These are phyloP conservation scores for Hoplodrina ambigua DNA, from an alignment of 2,888 invertebrate genomes.

Conservation along the genomic window DNA sequence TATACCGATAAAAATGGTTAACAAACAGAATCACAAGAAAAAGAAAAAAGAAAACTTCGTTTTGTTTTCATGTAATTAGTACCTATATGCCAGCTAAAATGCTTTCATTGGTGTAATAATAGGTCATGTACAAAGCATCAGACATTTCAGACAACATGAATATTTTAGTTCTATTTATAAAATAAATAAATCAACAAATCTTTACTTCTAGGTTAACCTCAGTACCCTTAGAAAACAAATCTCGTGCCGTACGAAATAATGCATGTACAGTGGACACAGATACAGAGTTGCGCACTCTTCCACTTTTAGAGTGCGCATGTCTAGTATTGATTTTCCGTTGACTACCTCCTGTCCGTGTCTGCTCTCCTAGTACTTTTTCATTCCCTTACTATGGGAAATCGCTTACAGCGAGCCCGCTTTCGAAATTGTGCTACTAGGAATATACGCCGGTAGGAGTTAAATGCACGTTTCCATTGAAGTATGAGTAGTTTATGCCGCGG, in stretches of 20 bases:
- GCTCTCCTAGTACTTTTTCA: too few species aligned
- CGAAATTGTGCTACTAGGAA: conserved; percentile 20
- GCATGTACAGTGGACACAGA: background rate
- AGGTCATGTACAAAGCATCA: too few species aligned
- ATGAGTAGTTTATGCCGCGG: conserved; percentile 13
- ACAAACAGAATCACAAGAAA: too few species aligned
- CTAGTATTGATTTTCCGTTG: conserved; percentile 5
- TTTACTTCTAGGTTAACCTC: background rate
- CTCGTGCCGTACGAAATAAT: conserved; percentile 29
- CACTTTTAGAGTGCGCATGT: conserved; percentile 34
- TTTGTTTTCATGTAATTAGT: too few species aligned
- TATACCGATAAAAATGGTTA: too few species aligned
- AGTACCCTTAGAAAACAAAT: background rate
- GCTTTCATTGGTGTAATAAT: too few species aligned
- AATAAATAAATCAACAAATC: too few species aligned
- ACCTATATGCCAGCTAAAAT: too few species aligned
- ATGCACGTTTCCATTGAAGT: conserved; percentile 35
- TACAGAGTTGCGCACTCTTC: conserved; percentile 28
- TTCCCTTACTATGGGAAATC: background rate
- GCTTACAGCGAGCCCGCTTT: background rate
- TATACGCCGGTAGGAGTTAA: background rate
- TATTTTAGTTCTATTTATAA: too few species aligned
- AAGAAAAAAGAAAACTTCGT: too few species aligned
- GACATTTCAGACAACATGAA: too few species aligned
- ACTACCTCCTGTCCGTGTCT: too few species aligned